Base-by-base conservation (phyloP, 2,888 invertebrate species). In the Hylaea fasciaria region DNA sequence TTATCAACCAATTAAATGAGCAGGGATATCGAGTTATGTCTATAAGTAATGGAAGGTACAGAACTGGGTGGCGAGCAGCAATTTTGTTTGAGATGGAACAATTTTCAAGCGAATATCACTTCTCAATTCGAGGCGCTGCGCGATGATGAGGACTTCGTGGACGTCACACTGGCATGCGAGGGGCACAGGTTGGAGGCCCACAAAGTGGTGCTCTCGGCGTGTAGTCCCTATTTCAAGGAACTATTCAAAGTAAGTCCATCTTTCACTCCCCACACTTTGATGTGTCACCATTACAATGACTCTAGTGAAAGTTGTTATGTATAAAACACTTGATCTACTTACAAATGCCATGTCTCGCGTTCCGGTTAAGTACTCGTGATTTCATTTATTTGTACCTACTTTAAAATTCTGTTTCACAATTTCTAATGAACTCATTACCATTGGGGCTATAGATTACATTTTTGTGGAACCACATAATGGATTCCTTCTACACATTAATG, bases 51-150 rank as follows among this genome's bases (percentile, higher is more conserved):
- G 92, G 92, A 92, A 92, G 92, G 92, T 89, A 89, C 92, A 91
- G 92, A 92, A 92, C 92, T 93, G 91, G 93, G 91, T 87, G 94
- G 94, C 87, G 95, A 96, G 93, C 96, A 96, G 93, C 96, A 96
- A 93, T 96, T 96, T 93, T 96, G 96, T 94, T 94, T 97, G 91
- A 94, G 96, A 93, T 97, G 97, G 97, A 96, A 97, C 93, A 96
- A 96, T 94, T 96, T 96, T 93, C 96, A 96, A 93, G 95, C 96
- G 74, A 96, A 96, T 92, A 96, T 97, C 88, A 95, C 96, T 82
- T 95, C 96, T 87, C 96, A 96, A 89, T 96, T 97, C 93, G 96
- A 96, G 93, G 94, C 95, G 82, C 93, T 97, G 81, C 94, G 96
- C 86, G 95, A 96, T 93, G 96, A 96, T 92, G 96, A 96, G 93